Evolutionary conservation across 2,888 invertebrate species (phyloP).

Genomic region (Drosophila kuntzei): DNA sequence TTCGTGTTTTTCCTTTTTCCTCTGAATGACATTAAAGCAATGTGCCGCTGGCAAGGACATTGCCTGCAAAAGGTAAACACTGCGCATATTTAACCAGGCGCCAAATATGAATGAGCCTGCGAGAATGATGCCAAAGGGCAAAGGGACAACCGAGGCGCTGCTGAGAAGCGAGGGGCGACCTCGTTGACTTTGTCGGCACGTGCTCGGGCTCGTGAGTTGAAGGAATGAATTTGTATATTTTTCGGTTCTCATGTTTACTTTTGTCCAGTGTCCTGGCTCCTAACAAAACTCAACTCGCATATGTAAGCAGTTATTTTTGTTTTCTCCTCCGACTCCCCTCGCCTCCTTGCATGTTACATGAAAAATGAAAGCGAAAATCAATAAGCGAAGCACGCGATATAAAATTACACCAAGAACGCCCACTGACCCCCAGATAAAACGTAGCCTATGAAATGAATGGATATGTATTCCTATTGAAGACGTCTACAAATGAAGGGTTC

Average conservation of each 20-base stretch:
- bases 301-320: constrained; percentile 57
- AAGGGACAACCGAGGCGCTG: background rate
- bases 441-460: background rate
- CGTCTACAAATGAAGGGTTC: constrained; percentile 36
- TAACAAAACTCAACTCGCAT: constrained; percentile 48
- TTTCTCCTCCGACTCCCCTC: constrained; percentile 10
- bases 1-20: background rate
- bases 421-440: constrained; percentile 62
- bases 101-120: constrained; percentile 59
- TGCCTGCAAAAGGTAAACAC: constrained; percentile 64
- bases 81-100: constrained; percentile 56
- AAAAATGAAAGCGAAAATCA: constrained; percentile 80
- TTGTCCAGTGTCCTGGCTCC: constrained; percentile 42
- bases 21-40: constrained; percentile 34
- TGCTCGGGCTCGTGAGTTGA: constrained; percentile 41
- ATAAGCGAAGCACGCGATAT: constrained; percentile 74
- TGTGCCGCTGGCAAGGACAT: constrained; percentile 65
- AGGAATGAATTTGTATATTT: constrained; percentile 44
- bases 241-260: constrained; percentile 29
- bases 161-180: constrained; percentile 48
- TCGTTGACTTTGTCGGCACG: constrained; percentile 75
- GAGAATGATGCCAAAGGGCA: constrained; percentile 43
- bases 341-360: constrained; percentile 62
- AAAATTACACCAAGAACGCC: constrained; percentile 56
- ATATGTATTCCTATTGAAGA: constrained; percentile 3